Evolutionary conservation across 2,888 invertebrate species (phyloP).

Genomic region (Cantharis rustica): DNA sequence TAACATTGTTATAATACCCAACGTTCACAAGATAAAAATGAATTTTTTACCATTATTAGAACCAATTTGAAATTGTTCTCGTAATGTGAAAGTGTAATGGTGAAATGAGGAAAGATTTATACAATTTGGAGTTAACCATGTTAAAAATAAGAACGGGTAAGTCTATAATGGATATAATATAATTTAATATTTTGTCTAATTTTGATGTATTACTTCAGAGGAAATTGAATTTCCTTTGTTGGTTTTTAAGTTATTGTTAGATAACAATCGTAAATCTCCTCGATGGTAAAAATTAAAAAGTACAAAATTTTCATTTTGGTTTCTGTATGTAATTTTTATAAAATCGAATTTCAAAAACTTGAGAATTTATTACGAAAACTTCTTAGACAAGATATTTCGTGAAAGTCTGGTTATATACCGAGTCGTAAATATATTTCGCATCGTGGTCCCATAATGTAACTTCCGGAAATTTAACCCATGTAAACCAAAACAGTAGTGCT

Average conservation of each 20-base stretch:
- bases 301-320: neutral
- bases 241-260: neutral
- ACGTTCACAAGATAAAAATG: neutral
- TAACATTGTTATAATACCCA: neutral
- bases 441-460: too few relatives aligned
- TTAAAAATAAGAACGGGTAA: neutral
- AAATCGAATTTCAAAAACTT: neutral
- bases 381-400: neutral
- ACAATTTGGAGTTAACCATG: constrained; percentile 4
- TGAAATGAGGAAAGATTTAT: constrained; percentile 16
- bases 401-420: neutral
- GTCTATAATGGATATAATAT: neutral
- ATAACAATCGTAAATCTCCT: neutral
- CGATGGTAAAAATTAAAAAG: too few relatives aligned
- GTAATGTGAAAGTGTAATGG: constrained; percentile 20
- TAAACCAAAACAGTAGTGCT: neutral
- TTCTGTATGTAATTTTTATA: neutral
- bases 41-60: neutral
- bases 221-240: neutral
- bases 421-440: too few relatives aligned
- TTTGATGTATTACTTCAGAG: neutral
- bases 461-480: neutral
- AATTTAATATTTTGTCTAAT: neutral
- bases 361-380: neutral
- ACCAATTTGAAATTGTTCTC: neutral